Evolutionary conservation across 2,113 vertebrate genomes (phyloP), one percentile per base, ranked within the genome.

Genomic region (Acrocephalus arundinaceus): DNA sequence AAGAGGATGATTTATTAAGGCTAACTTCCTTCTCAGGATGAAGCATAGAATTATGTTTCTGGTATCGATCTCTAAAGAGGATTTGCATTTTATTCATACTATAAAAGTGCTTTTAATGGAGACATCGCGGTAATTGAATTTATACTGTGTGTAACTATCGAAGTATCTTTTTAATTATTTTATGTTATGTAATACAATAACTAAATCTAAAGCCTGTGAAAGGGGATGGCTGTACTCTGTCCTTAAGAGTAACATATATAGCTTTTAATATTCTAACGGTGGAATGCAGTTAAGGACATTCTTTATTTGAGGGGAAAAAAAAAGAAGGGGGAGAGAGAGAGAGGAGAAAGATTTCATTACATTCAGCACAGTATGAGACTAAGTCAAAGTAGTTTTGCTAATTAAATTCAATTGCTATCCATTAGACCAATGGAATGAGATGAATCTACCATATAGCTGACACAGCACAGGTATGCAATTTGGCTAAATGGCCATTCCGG

Each of bases 351-450:
- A 98, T 98, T 98, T 98, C 98, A 98, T 98, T 98, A 98, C 97
- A 97, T 97, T 98, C 97, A 97, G 97, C 97, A 96, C 97, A 97
- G 98, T 98, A 97, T 98, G 98, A 97, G 97, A 97, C 97, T 97
- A 98, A 98, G 98, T 99, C 99, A 98, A 98, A 99, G 98, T 98
- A 99, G 98, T 99, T 98, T 98, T 98, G 98, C 98, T 99, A 99
- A 99, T 99, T 99, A 99, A 99, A 99, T 99, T 99, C 98, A 98
- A 98, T 98, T 97, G 98, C 98, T 98, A 98, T 99, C 99, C 99
- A 99, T 99, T 99, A 99, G 99, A 98, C 98, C 98, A 98, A 99
- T 98, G 98, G 98, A 99, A 98, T 97, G 98, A 98, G 98, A 97
- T 98, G 98, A 98, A 98, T 98, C 98, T 97, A 97, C 98, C 98